Evolutionary conservation across 1,140 invertebrate genomes (phyloP), one percentile per base, ranked within the genome.

Genomic region (Drosophila pachea): DNA sequence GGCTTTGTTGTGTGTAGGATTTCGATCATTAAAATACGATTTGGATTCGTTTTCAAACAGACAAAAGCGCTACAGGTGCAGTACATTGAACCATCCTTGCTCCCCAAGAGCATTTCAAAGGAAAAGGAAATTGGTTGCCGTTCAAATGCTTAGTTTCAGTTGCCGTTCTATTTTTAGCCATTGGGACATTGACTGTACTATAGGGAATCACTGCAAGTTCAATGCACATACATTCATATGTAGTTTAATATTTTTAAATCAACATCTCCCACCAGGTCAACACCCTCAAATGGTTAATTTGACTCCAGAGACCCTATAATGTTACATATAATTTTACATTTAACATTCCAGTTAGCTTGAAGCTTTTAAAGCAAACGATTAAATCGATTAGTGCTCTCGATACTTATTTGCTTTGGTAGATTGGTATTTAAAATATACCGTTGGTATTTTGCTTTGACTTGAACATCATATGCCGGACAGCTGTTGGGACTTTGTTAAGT

Each of bases 71-170:
- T 40, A 48, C 45, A 48, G 49, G 45, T 72, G 56, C 35, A 75
- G 78, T 73, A 58, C 65, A 40, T 73, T 84, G 79, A 50, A 60
- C 43, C 53, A 56, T 56, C 33, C n/a, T n/a, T n/a, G n/a, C n/a
- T 48, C 14, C 50, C 11, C 9, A 49, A 16, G 9, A 11, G 14
- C 9, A 59, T 56, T 49, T 75, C 50, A 76, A 75, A 78, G 61
- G 45, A 78, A 78, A 78, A 73, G 72, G 75, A 83, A 84, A 84
- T 83, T 76, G 58, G 72, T 68, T 74, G 49, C 62, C 68, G 55
- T 68, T 43, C 61, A 50, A 38, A 62, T 49, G 40, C 29, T 72
- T 61, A 75, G 69, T 61, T 69, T 70, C 74, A 73, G 65, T 50
- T 66, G 49, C 16, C 8, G 11, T 40, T 65, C 59, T 59, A 66